Evolutionary conservation across 2,797 vertebrate genomes (phyloP).

Genomic region (Telmatherina bonti): DNA sequence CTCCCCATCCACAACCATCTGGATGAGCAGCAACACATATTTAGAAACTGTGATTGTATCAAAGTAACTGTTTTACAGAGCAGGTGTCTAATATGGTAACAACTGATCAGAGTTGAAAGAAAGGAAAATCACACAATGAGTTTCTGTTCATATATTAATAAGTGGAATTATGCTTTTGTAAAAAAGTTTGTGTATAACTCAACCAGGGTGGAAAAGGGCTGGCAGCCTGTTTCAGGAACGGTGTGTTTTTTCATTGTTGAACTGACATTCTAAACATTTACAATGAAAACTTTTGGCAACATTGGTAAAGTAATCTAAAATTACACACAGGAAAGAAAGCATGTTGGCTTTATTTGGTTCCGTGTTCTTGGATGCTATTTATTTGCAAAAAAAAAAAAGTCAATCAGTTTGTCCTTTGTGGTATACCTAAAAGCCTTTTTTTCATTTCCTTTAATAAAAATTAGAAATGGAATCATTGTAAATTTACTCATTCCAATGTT

Average conservation of each 20-base stretch:
- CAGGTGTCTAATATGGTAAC: too few relatives aligned
- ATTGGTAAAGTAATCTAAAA: background rate
- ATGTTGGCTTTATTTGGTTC: background rate
- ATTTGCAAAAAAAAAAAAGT: background rate
- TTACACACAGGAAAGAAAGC: too few relatives aligned
- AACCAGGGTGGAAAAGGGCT: background rate
- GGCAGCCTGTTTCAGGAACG: background rate
- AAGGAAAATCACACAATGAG: slow-evolving; percentile 14
- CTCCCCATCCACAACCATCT: slow-evolving; percentile 22
- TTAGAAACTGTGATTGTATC: slow-evolving; percentile 15
- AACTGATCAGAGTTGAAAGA: too few relatives aligned
- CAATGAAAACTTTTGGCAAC: background rate
- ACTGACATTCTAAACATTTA: background rate
- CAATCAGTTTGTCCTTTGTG: background rate
- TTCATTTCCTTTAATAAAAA: background rate
- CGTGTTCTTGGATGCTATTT: background rate
- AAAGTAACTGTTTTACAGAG: too few relatives aligned
- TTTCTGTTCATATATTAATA: background rate
- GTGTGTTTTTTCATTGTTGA: background rate
- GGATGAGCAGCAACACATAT: slow-evolving; percentile 4
- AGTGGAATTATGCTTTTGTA: background rate
- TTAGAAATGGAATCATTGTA: too few relatives aligned
- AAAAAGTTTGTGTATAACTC: background rate
- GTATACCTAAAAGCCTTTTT: background rate
- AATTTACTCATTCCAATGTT: too few relatives aligned